Evolutionary conservation across 2,888 invertebrate species (phyloP).

Genomic region (Polydrusus tereticollis): DNA sequence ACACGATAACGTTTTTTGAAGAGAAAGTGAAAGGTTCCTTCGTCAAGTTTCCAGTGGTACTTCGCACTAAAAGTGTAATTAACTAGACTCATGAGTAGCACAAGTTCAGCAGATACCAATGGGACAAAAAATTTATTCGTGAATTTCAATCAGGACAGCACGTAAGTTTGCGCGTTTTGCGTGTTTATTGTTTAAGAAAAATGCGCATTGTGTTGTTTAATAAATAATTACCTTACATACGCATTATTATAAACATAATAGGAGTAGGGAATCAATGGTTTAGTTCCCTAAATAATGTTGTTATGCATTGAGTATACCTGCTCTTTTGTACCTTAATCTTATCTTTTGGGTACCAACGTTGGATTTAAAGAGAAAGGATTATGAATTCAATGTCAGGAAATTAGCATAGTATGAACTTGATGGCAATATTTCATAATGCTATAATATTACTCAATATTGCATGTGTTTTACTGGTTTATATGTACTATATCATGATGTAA

Average conservation of each 20-base stretch:
- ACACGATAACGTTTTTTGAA: conserved; percentile 18
- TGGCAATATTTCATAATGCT: conserved; percentile 10
- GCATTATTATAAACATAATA: conserved; percentile 1
- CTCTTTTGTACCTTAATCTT: not conserved
- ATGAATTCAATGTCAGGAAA: conserved; percentile 29
- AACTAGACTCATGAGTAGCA: conserved; percentile 82
- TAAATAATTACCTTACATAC: not conserved
- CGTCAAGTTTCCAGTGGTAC: conserved; percentile 51
- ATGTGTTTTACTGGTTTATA: not conserved
- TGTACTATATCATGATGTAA: too few relatives aligned
- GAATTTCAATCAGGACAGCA: conserved; percentile 97
- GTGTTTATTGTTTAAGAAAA: conserved; percentile 15
- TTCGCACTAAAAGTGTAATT: conserved; percentile 46
- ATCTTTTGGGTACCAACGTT: conserved; percentile 8
- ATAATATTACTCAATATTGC: not conserved
- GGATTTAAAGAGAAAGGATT: conserved; percentile 35
- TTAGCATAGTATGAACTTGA: conserved; percentile 26
- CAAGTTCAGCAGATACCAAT: conserved; percentile 82
- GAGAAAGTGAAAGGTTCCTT: conserved; percentile 14
- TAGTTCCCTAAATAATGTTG: conserved; percentile 10
- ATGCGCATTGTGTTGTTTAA: conserved; percentile 22
- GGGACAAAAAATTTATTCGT: conserved; percentile 88
- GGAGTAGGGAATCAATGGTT: not conserved
- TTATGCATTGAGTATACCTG: not conserved
- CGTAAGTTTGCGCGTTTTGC: conserved; percentile 78